Evolutionary conservation across 2,888 invertebrate species (phyloP).

Genomic region (Stenichneumon culpator): DNA sequence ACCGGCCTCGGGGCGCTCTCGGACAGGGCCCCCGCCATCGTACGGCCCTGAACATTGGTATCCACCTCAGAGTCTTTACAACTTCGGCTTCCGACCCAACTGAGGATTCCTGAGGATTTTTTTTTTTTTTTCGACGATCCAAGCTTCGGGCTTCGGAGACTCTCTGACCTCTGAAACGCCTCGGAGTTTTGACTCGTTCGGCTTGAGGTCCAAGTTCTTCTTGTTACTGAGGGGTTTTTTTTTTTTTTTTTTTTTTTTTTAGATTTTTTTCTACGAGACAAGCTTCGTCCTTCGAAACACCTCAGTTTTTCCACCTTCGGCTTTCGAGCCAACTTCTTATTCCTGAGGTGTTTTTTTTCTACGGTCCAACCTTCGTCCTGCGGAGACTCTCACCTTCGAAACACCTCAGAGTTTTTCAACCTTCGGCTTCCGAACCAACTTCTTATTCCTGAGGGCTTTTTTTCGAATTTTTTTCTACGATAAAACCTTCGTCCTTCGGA

Average conservation of each 20-base stretch:
- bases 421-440: too few relatives aligned
- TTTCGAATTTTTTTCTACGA: too few relatives aligned
- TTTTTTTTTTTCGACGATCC: slow-evolving; percentile 7
- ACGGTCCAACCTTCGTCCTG: slow-evolving; percentile 5
- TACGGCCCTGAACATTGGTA: slow-evolving; percentile 80
- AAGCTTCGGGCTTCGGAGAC: slow-evolving; percentile 14
- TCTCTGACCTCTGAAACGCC: slow-evolving; percentile 58
- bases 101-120: slow-evolving; percentile 21
- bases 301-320: slow-evolving; percentile 69
- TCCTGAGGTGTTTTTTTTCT: slow-evolving; percentile 13
- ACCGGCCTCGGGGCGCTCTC: slow-evolving; percentile 84
- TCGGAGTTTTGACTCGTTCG: slow-evolving; percentile 73
- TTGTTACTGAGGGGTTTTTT: slow-evolving; percentile 1
- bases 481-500: too few relatives aligned
- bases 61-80: slow-evolving; percentile 74
- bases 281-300: slow-evolving; percentile 41
- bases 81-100: slow-evolving; percentile 43
- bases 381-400: background rate
- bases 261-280: background rate
- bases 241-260: too few relatives aligned
- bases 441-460: too few relatives aligned
- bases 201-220: too few relatives aligned
- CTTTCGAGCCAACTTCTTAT: slow-evolving; percentile 32
- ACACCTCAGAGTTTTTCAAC: too few relatives aligned
- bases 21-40: slow-evolving; percentile 83